Base-by-base conservation (phyloP, 2,113 vertebrate genomes). In the Spea bombifrons region DNA sequence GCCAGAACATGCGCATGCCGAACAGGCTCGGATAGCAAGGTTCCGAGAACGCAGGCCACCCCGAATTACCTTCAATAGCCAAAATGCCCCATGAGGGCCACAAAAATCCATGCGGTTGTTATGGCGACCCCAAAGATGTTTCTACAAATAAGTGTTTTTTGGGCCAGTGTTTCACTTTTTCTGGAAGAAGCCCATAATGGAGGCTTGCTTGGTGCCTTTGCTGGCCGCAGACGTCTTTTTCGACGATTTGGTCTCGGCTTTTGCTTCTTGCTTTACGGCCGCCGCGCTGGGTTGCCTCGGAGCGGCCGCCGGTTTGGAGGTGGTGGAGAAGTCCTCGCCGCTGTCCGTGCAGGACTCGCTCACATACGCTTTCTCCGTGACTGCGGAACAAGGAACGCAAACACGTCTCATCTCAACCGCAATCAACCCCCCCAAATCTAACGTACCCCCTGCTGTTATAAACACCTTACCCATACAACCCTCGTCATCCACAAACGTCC, bases 161-260 rank as follows among this genome's bases (percentile, higher is more conserved):
- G 1, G 30, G 2, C 30, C 30, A 30, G 30, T 30, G 48, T 73
- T 0, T 95, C 87, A 97, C 80, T 98, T 98, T 91, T 92, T 97
- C 17, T 94, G 94, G 83, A 96, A 96, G 76, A 99, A 99, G 0
- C 97, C 97, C 86, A 90, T 90, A 79, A 99, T 99, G 46, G 96
- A 97, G 4, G 92, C 90, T 83, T 99, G 97, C 83, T 96, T 97
- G 3, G 88, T 88, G 82, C 94, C 98, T 82, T 65, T 90, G 49
- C 85, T 66, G 5, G 84, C 71, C 0, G 87, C 75, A 0, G 90
- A 53, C 1, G 86, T 84, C 85, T 94, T 96, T 87, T 94, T 98
- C n/a, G 81, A 78, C 73, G 73, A 87, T 74, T 90, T 98, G 71
- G 64, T 86, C 70, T 94, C 94, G 0, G 95, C 92, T 47, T 88